Conservation (phyloP, 2,888 invertebrate genomes). For the Lepidocyrtinus sp. region DNA sequence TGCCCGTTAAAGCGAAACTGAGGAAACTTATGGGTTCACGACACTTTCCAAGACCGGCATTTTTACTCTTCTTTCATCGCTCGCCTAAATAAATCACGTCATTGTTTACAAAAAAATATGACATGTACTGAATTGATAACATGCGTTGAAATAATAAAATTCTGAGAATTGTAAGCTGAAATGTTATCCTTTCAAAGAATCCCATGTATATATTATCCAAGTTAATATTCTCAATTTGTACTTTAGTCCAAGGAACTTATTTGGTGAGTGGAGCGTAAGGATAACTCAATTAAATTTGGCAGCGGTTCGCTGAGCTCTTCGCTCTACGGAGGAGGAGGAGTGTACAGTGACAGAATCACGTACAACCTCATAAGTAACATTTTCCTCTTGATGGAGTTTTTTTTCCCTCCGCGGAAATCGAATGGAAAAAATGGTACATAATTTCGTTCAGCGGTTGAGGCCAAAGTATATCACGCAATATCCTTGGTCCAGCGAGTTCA, state of each 20-base stretch:
- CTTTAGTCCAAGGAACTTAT: too few relatives aligned
- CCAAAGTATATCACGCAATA: neutral
- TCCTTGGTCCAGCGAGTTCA: neutral
- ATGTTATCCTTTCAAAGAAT: too few relatives aligned
- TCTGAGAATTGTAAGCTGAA: too few relatives aligned
- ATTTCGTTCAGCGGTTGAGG: neutral
- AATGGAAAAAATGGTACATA: neutral
- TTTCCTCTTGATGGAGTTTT: neutral
- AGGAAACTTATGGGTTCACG: neutral
- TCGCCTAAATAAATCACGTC: neutral
- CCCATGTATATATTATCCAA: too few relatives aligned
- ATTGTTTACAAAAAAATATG: conserved; percentile 1
- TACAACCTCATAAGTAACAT: neutral
- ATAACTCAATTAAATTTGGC: conserved; percentile 7
- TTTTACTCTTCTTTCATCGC: too few relatives aligned
- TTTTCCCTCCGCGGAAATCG: neutral
- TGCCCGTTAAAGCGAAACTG: neutral
- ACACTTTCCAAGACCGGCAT: conserved; percentile 2
- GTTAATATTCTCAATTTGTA: too few relatives aligned
- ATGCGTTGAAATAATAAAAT: neutral
- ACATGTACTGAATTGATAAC: neutral
- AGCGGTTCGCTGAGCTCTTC: conserved; percentile 2
- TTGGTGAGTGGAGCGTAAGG: conserved; percentile 11
- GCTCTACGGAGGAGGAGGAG: neutral
- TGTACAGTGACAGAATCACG: neutral